Conservation (phyloP, 2,113 vertebrate species). For the Pogonocichla stellata region DNA sequence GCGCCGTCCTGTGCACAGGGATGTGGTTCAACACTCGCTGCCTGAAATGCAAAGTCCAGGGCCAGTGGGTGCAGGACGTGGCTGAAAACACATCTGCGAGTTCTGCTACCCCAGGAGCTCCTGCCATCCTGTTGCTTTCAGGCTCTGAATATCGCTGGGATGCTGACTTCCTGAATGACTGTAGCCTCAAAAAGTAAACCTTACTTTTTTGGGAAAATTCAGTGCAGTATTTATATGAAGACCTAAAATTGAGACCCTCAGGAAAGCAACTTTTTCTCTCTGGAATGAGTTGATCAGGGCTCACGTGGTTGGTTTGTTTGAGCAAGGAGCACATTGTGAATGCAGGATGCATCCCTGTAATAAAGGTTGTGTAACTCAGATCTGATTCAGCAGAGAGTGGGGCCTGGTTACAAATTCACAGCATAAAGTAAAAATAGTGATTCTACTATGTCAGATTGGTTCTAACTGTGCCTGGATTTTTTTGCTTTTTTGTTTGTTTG, state of each 20-base stretch:
- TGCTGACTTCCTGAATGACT: neutral
- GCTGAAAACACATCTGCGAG: rapidly evolving
- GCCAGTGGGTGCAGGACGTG: rapidly evolving
- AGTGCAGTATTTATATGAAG: neutral
- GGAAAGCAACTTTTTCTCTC: neutral
- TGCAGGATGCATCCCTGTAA: neutral
- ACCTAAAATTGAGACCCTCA: neutral
- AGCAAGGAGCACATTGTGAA: neutral
- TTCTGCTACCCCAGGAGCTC: neutral
- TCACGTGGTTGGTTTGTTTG: neutral
- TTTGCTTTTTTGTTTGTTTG: neutral
- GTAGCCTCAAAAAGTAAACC: neutral
- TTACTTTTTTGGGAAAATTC: neutral
- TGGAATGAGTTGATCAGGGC: neutral
- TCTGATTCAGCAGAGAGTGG: neutral
- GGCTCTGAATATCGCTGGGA: rapidly evolving
- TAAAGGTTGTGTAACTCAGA: neutral
- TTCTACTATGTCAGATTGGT: neutral
- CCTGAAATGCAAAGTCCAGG: neutral
- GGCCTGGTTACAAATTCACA: neutral
- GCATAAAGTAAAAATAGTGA: neutral
- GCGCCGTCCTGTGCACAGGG: neutral
- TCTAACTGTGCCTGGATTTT: neutral
- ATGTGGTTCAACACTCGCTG: neutral
- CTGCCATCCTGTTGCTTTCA: neutral